phyloP scores from a whole-genome alignment of 2,113 vertebrate genomes.

The Pantherophis guttatus region DNA sequence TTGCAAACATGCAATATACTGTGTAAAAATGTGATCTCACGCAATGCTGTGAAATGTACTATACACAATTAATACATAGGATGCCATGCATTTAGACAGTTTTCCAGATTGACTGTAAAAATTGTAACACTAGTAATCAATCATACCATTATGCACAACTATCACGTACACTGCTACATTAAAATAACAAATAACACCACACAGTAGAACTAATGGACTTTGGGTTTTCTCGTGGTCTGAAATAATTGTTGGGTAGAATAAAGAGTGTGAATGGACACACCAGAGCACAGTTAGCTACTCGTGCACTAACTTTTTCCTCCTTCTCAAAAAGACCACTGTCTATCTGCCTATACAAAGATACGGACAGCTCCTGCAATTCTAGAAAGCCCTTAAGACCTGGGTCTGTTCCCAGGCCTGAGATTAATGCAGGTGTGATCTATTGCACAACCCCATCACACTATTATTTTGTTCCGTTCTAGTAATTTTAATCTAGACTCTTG shows the following conservation, averaged over 20 bases:
- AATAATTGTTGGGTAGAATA: background rate
- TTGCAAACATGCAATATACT: conserved; percentile 30
- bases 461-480: background rate
- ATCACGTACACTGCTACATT: background rate
- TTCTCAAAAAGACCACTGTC: background rate
- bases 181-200: background rate
- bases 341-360: background rate
- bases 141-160: background rate
- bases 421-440: background rate
- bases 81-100: conserved; percentile 16
- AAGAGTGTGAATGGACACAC: background rate
- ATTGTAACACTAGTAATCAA: background rate
- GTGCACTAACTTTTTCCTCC: background rate
- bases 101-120: background rate
- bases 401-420: background rate
- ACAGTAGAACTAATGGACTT: background rate
- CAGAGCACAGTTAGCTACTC: background rate
- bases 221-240: background rate
- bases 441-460: background rate
- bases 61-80: conserved; percentile 1
- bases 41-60: background rate
- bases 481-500: background rate
- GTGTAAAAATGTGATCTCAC: conserved; percentile 33
- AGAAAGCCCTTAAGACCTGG: background rate
- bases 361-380: background rate